Percentiles rank a stretch among this genome's conserved stretches.
phyloP scores from a whole-genome alignment of 2,797 vertebrate genomes.

The Bradypodion pumilum region DNA sequence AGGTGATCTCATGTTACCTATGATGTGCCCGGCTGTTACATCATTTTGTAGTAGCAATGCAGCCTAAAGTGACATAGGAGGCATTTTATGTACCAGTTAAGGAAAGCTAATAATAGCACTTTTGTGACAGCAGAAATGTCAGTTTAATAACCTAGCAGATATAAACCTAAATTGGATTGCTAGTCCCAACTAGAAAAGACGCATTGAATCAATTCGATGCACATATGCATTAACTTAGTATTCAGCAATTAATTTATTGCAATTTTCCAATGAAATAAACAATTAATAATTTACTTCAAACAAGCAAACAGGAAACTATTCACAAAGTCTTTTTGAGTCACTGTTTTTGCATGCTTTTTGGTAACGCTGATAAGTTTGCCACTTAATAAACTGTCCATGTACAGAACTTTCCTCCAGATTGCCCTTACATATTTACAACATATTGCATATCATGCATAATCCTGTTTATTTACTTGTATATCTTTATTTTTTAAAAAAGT shows the following conservation, averaged over 20 bases:
- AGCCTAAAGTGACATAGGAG: constrained; percentile 91
- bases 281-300: no score
- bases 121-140: constrained; percentile 85
- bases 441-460: neutral
- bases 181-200: no score
- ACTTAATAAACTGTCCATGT: constrained; percentile 65
- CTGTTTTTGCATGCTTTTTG: constrained; percentile 77
- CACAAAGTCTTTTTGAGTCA: constrained; percentile 51
- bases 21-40: neutral
- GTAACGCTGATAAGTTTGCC: constrained; percentile 77
- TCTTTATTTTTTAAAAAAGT: constrained; percentile 22
- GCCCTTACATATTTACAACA: constrained; percentile 30
- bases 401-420: neutral
- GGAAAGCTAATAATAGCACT: constrained; percentile 82
- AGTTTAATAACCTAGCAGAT: constrained; percentile 84
- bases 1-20: neutral
- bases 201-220: no score
- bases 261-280: no score
- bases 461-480: constrained; percentile 50
- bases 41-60: neutral
- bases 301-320: neutral
- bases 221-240: no score
- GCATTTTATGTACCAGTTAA: constrained; percentile 81
- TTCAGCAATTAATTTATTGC: neutral
- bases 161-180: neutral